Percentiles rank a stretch among this genome's conserved stretches.
Conservation (phyloP, 2,797 vertebrate species). For the Avahi laniger region DNA sequence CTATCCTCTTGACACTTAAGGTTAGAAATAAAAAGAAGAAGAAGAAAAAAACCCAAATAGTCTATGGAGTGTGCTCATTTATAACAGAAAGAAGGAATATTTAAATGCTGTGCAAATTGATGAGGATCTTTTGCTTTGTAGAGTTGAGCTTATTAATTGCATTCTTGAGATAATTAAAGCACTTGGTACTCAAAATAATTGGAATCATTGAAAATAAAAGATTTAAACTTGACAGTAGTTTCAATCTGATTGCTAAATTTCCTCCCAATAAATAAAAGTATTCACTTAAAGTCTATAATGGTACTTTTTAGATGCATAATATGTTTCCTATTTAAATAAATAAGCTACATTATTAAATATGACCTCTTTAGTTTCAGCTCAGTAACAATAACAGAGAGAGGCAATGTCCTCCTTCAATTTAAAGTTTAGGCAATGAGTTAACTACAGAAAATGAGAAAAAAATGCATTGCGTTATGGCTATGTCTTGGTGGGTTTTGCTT, state of each 20-base stretch:
- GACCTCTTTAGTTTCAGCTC: background rate
- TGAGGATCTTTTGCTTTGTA: constrained; percentile 68
- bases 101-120: constrained; percentile 64
- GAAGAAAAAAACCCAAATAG: background rate
- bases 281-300: constrained; percentile 66
- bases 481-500: background rate
- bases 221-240: constrained; percentile 79
- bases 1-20: background rate
- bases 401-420: background rate
- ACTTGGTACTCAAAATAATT: constrained; percentile 81
- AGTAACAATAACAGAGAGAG: background rate
- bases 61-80: constrained; percentile 9
- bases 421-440: background rate
- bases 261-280: constrained; percentile 52
- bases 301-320: constrained; percentile 60
- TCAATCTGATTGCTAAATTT: constrained; percentile 74
- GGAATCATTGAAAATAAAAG: constrained; percentile 77
- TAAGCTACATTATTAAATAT: constrained; percentile 47
- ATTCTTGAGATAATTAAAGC: constrained; percentile 80
- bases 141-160: constrained; percentile 80
- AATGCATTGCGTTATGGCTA: background rate
- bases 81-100: constrained; percentile 56
- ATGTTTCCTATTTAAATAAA: constrained; percentile 55
- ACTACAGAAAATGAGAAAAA: background rate
- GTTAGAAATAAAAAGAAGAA: constrained; percentile 55